These are phyloP conservation scores for Charanyca ferruginea DNA, from an alignment of 2,888 invertebrate genomes.

Conservation along the genomic window DNA sequence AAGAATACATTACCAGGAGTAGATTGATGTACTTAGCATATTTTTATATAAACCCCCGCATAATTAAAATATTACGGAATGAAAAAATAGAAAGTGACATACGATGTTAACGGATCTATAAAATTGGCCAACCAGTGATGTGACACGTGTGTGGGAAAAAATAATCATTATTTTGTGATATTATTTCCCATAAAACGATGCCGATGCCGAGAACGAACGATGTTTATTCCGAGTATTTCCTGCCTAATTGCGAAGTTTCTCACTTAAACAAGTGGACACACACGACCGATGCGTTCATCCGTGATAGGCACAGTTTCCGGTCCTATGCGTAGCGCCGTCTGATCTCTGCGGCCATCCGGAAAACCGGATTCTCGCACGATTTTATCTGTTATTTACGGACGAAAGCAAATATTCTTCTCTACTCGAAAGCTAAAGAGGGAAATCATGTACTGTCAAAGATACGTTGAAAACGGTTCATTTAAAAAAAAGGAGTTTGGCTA, in stretches of 20 bases:
- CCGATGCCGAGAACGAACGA: no score
- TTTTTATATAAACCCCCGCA: no score
- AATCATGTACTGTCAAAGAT: background rate
- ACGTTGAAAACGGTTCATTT: background rate
- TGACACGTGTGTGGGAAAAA: no score
- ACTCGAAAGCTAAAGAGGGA: background rate
- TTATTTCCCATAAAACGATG: no score
- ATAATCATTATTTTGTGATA: no score
- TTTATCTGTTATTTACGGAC: conserved; percentile 39
- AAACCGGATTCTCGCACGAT: conserved; percentile 47
- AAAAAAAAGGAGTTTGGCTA: conserved; percentile 2
- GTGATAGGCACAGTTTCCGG: conserved; percentile 46
- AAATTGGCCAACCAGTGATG: no score
- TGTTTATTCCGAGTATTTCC: conserved; percentile 11
- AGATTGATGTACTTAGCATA: no score
- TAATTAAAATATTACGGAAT: no score
- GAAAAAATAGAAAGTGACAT: no score
- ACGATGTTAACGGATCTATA: no score
- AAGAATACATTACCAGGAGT: no score
- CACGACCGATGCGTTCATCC: conserved; percentile 31
- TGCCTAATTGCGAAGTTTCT: conserved; percentile 12
- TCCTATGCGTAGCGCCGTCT: conserved; percentile 41
- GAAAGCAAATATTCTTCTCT: conserved; percentile 7
- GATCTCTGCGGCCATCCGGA: conserved; percentile 51
- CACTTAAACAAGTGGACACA: conserved; percentile 30